These are phyloP conservation scores for Thymelicus lineola DNA, from an alignment of 2,888 invertebrate species.

Conservation along the genomic window DNA sequence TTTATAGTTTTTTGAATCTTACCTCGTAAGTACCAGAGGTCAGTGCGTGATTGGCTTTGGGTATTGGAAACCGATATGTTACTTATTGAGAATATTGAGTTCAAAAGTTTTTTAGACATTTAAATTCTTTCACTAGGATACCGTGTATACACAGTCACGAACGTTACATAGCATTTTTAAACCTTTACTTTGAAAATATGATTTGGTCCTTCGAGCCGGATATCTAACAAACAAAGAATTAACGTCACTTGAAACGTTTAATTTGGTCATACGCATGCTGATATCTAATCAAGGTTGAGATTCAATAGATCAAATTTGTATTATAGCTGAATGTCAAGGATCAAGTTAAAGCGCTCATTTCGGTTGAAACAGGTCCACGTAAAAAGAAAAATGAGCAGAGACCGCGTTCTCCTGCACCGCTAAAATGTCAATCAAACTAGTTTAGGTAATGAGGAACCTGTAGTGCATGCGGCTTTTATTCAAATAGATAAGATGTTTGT, in stretches of 20 bases:
- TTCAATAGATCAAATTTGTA: constrained; percentile 31
- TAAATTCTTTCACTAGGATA: no score
- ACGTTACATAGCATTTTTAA: not conserved
- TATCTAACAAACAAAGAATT: not conserved
- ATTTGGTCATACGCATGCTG: not conserved
- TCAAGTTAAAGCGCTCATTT: constrained; percentile 10
- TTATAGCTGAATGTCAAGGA: constrained; percentile 35
- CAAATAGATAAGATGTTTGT: constrained; percentile 9
- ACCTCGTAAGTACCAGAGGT: not conserved
- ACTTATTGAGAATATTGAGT: not conserved
- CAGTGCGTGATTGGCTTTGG: constrained; percentile 13
- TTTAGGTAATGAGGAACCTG: constrained; percentile 36
- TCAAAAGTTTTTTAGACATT: no score
- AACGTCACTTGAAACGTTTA: not conserved
- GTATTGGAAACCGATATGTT: not conserved
- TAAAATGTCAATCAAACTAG: constrained; percentile 39
- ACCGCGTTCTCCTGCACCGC: constrained; percentile 16
- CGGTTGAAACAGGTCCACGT: constrained; percentile 23
- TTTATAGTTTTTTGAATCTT: not conserved
- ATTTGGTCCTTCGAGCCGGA: constrained; percentile 17
- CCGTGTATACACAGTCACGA: no score
- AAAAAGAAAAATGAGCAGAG: constrained; percentile 27
- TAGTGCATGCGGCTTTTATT: not conserved
- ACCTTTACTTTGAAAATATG: not conserved
- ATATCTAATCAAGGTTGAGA: constrained; percentile 19